Base-by-base conservation (phyloP, 1,140 invertebrate genomes). In the Platyura marginata region DNA sequence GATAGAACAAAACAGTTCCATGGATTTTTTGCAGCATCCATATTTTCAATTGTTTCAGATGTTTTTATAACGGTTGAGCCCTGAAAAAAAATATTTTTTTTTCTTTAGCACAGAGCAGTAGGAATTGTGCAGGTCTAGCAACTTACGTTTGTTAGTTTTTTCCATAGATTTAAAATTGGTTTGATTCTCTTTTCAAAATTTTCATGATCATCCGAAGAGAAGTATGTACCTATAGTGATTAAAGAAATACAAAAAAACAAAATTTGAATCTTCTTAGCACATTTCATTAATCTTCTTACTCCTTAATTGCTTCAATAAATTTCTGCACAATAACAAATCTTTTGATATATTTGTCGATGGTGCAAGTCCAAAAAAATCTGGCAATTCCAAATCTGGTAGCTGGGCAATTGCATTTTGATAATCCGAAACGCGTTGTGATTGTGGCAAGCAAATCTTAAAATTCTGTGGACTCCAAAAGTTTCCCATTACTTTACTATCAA, bases 311-410 rank as follows among this genome's bases (percentile, higher is more conserved):
- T 45, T 57, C 20, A 59, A 50, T 0, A 59, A 41, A n/a, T 44
- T 22, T 1, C 50, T 49, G 2, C 52, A 50, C 44, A 53, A 44
- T 9, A 53, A 50, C 15, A 56, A 51, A 35, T 61, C 53, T 5
- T 52, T 47, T 25, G 49, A 52, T 18, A 54, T 45, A 37, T 57
- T 57, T 11, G 56, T 56, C 21, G 52, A 48, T n/a, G 49, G 51
- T 6, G 87, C 84, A 18, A 92, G 52, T 1, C 82, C 81, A 55
- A 89, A 86, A 47, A 75, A 72, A 13, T 69, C 66, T 3, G 83
- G 78, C 10, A 71, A 69, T 52, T 87, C 81, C 25, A 60, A 59
- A 25, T 84, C 83, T 5, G 77, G 69, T 3, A 88, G 52, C 35
- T 55, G 59, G 25, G 75, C 68, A n/a, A 86, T 63, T 3, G 69